Conservation (phyloP, 2,113 vertebrate species). For the Chaenogobius annularis region DNA sequence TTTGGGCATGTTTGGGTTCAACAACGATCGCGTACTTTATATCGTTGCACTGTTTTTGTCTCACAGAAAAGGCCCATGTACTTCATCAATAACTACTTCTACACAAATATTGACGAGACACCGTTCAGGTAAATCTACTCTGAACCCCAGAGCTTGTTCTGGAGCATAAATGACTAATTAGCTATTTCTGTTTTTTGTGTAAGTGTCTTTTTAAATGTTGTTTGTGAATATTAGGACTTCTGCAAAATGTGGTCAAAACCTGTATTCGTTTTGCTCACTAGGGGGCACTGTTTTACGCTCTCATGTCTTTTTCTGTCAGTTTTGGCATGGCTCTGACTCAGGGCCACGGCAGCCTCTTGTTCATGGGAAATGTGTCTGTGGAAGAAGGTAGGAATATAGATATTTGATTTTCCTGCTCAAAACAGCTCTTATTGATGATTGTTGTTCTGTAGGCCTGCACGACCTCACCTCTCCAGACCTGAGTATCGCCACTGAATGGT, state of each 20-base stretch:
- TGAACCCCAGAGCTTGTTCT: too few relatives aligned
- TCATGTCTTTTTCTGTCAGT: slow-evolving; percentile 61
- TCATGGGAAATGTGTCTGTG: slow-evolving; percentile 89
- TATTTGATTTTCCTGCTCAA: neutral
- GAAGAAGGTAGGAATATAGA: slow-evolving; percentile 85
- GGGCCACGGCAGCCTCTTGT: slow-evolving; percentile 84
- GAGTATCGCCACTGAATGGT: slow-evolving; percentile 89
- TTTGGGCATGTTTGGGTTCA: neutral
- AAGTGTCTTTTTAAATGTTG: neutral
- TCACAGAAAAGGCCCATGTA: slow-evolving; percentile 88
- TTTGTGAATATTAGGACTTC: neutral
- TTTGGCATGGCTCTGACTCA: slow-evolving; percentile 88
- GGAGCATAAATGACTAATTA: too few relatives aligned
- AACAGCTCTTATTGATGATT: neutral
- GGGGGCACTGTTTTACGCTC: slow-evolving; percentile 4
- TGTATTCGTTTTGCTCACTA: slow-evolving; percentile 1
- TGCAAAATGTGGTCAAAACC: neutral
- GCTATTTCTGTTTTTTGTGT: too few relatives aligned
- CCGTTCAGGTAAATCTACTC: slow-evolving; percentile 86
- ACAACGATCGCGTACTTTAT: neutral
- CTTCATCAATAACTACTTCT: slow-evolving; percentile 91
- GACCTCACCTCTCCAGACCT: slow-evolving; percentile 92
- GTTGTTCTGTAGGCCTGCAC: slow-evolving; percentile 83
- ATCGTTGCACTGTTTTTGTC: neutral
- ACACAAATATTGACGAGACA: slow-evolving; percentile 89